phyloP scores from a whole-genome alignment of 2,888 invertebrate genomes.

The Lasioglossum leucozonium region DNA sequence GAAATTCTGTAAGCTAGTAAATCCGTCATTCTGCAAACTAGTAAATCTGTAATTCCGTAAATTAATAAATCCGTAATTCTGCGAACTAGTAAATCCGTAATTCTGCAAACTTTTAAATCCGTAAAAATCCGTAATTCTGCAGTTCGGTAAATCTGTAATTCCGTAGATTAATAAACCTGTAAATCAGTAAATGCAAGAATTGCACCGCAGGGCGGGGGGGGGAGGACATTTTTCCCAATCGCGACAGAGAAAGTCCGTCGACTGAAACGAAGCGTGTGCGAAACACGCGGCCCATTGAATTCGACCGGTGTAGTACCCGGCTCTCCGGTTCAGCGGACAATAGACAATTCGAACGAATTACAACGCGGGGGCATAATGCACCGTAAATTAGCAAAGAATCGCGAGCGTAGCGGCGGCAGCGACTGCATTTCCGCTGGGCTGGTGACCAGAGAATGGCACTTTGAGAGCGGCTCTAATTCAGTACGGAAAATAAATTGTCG shows the following conservation, averaged over 20 bases:
- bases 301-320: not conserved
- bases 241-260: not conserved
- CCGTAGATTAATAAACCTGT: no score
- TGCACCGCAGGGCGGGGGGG: no score
- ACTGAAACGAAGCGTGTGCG: not conserved
- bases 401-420: slow-evolving; percentile 36
- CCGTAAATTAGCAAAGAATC: slow-evolving; percentile 51
- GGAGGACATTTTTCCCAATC: not conserved
- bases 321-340: slow-evolving; percentile 6
- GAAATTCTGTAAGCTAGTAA: no score
- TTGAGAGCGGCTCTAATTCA: slow-evolving; percentile 67
- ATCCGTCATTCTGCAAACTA: no score
- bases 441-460: slow-evolving; percentile 50
- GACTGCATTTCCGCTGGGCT: slow-evolving; percentile 39
- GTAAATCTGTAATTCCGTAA: no score
- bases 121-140: no score
- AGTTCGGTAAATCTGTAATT: no score
- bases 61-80: no score
- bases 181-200: not conserved
- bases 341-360: slow-evolving; percentile 48
- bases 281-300: not conserved
- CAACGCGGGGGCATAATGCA: slow-evolving; percentile 45
- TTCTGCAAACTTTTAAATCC: no score
- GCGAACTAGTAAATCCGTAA: no score
- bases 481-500: slow-evolving; percentile 73